Percentiles rank a stretch among this genome's conserved stretches.
phyloP scores from a whole-genome alignment of 1,140 invertebrate species.

The Hyles euphorbiae region DNA sequence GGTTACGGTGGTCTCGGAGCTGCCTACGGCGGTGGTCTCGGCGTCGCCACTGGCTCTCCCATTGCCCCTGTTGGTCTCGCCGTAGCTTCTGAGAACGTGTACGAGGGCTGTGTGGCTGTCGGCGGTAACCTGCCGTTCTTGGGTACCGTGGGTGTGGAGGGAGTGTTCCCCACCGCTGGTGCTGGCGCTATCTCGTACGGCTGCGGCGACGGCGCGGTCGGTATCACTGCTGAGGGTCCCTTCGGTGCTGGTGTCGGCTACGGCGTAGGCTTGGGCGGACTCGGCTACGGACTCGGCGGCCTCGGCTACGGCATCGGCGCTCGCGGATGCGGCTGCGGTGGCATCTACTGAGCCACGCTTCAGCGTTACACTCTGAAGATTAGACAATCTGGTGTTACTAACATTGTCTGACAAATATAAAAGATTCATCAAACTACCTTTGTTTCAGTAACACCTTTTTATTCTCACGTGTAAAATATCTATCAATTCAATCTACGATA shows the following conservation, averaged over 20 bases:
- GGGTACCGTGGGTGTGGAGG: slow-evolving; percentile 19
- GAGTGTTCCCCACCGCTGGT: slow-evolving; percentile 28
- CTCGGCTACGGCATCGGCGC: background rate
- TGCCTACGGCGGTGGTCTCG: slow-evolving; percentile 19
- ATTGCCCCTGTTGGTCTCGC: slow-evolving; percentile 4
- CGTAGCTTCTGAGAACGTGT: slow-evolving; percentile 5
- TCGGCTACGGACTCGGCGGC: background rate
- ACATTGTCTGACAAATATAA: too few relatives aligned
- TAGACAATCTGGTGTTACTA: too few relatives aligned
- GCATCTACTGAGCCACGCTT: too few relatives aligned
- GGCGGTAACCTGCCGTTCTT: slow-evolving; percentile 10
- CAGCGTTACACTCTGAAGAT: too few relatives aligned
- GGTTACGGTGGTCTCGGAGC: background rate
- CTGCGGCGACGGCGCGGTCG: slow-evolving; percentile 21
- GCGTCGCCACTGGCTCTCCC: slow-evolving; percentile 8
- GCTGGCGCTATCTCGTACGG: slow-evolving; percentile 25
- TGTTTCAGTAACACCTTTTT: too few relatives aligned
- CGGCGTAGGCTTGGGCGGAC: background rate
- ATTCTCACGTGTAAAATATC: too few relatives aligned
- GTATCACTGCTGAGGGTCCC: background rate
- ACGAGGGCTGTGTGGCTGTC: slow-evolving; percentile 11
- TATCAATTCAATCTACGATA: too few relatives aligned
- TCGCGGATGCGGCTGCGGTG: background rate
- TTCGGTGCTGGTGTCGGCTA: background rate
- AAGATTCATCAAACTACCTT: too few relatives aligned